Evolutionary conservation across 2,113 vertebrate species (phyloP), one percentile per base, ranked within the genome.

Genomic region (Neotoma lepida): DNA sequence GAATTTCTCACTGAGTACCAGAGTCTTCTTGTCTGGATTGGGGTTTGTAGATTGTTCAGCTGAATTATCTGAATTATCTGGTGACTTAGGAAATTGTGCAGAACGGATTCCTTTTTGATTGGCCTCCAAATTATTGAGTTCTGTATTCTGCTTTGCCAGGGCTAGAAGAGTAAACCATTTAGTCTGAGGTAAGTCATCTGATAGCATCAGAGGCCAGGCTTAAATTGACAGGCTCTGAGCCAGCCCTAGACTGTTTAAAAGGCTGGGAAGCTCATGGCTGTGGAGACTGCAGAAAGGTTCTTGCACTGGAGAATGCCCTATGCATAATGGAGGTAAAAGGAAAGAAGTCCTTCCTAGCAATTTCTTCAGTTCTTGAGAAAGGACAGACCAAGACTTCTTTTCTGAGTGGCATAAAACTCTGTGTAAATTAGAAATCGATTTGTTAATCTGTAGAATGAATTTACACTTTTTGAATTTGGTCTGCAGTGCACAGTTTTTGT

Each of bases 331-430:
- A 20, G 33, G 30, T 56, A 68, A 86, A 91, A 85, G 80, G 30
- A 77, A 80, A 86, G 76, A 71, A 88, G 9, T 56, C 51, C 6
- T 96, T 80, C 68, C 44, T 58, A 24, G 26, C 30, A n/a, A 0
- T 24, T 94, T 76, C 56, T 77, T 82, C 89, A 86, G 26, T 90
- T 93, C 68, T 89, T 87, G 35, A 95, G 46, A 95, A 35, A 70
- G 4, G 33, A 64, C 35, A 93, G n/a, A 58, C 41, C 30, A 89
- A 54, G 26, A 68, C 49, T 93, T 93, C 90, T 81, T 39, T 74
- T 63, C 46, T 49, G n/a, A 89, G 49, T 87, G 28, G 22, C 54
- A 30, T 91, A 44, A 91, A 35, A 86, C 71, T 54, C 64, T 91
- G 15, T 91, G 4, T 63, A 66, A 89, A 30, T 86, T 26, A 46